Evolutionary conservation across 2,113 vertebrate species (phyloP).

Genomic region (Eolophus roseicapilla): DNA sequence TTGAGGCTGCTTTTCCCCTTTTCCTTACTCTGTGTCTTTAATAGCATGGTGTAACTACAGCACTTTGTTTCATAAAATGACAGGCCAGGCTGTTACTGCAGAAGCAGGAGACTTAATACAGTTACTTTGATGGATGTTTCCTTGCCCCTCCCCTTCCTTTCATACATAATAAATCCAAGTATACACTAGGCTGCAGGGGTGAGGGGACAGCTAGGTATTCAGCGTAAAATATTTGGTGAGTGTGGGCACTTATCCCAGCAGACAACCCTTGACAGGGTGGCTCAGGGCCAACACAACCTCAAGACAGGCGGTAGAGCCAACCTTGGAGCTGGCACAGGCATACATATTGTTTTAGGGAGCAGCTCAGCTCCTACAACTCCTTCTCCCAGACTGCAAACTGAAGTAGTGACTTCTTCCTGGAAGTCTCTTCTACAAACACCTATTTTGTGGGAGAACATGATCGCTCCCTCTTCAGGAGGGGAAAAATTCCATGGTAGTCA

Average conservation of each 20-base stretch:
- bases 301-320: neutral
- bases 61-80: slow-evolving; percentile 40
- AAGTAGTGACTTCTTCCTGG: neutral
- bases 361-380: neutral
- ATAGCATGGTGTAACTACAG: neutral
- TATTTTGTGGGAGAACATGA: neutral
- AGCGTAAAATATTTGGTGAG: neutral
- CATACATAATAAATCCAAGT: slow-evolving; percentile 64
- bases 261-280: slow-evolving; percentile 48
- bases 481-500: neutral
- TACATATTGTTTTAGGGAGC: slow-evolving; percentile 7
- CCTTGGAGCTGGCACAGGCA: neutral
- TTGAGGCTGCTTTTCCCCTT: neutral
- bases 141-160: slow-evolving; percentile 34
- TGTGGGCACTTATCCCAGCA: slow-evolving; percentile 32
- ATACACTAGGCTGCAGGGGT: slow-evolving; percentile 22
- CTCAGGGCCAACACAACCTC: slow-evolving; percentile 19
- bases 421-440: neutral
- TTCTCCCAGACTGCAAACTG: neutral
- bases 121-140: neutral
- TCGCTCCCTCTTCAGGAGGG: neutral
- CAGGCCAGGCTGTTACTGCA: slow-evolving; percentile 9
- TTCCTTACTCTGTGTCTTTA: neutral
- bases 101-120: slow-evolving; percentile 51
- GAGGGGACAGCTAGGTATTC: slow-evolving; percentile 42